phyloP scores from a whole-genome alignment of 1,140 invertebrate species.

The Eciton burchellii region DNA sequence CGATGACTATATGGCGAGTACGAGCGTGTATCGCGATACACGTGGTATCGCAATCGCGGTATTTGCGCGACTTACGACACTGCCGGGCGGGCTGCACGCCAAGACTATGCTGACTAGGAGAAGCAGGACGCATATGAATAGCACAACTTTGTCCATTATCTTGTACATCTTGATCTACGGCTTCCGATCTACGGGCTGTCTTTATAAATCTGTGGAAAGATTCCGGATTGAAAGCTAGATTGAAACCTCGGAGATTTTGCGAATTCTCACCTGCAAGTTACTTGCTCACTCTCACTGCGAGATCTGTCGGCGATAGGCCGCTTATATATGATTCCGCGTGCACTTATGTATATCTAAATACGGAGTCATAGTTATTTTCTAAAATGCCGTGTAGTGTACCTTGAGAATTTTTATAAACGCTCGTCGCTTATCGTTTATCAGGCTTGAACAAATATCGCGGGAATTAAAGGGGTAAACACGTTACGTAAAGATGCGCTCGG shows the following conservation, averaged over 20 bases:
- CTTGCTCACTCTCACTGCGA: slow-evolving; percentile 11
- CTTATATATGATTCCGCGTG: slow-evolving; percentile 54
- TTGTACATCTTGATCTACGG: slow-evolving; percentile 67
- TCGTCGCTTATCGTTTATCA: slow-evolving; percentile 60
- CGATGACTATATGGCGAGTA: too few relatives aligned
- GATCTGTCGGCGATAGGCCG: too few relatives aligned
- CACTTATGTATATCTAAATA: background rate
- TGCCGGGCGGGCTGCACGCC: slow-evolving; percentile 45
- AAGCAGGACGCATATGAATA: slow-evolving; percentile 61
- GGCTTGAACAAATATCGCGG: slow-evolving; percentile 2
- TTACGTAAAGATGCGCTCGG: slow-evolving; percentile 38
- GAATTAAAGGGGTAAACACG: slow-evolving; percentile 35
- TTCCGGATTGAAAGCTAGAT: background rate
- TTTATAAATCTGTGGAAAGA: background rate
- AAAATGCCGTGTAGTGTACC: background rate
- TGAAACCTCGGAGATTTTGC: background rate
- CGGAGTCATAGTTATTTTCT: slow-evolving; percentile 10
- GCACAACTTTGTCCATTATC: slow-evolving; percentile 65
- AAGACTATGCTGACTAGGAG: slow-evolving; percentile 34
- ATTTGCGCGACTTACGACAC: slow-evolving; percentile 54
- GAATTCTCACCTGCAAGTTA: slow-evolving; percentile 31
- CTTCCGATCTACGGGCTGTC: background rate
- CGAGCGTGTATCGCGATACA: too few relatives aligned
- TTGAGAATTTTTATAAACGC: slow-evolving; percentile 7
- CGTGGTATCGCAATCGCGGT: too few relatives aligned